These are phyloP conservation scores for Coleophora deauratella DNA, from an alignment of 2,888 invertebrate species.

Conservation along the genomic window DNA sequence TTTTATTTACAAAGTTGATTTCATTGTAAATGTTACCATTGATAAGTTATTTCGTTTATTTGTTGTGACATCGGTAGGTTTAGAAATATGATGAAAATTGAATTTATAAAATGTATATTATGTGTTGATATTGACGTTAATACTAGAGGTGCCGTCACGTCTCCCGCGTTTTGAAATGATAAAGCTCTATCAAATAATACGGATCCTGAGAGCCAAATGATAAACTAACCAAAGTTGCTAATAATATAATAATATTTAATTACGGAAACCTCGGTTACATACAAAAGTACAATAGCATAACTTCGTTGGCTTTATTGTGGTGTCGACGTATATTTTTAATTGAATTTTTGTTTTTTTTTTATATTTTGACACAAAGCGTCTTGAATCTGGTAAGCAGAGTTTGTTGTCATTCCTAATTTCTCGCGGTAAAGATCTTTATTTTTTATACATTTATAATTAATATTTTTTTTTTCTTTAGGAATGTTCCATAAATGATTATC, in stretches of 20 bases:
- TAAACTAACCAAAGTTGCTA: constrained; percentile 45
- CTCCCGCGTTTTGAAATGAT: constrained; percentile 11
- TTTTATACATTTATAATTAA: constrained; percentile 61
- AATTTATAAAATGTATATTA: constrained; percentile 14
- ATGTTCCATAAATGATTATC: constrained; percentile 34
- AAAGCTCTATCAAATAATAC: not conserved
- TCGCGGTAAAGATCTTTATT: constrained; percentile 69
- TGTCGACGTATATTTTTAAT: constrained; percentile 7
- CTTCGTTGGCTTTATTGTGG: constrained; percentile 5
- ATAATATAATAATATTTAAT: too few relatives aligned
- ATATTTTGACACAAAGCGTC: constrained; percentile 17
- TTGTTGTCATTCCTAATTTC: constrained; percentile 59
- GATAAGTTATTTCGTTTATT: constrained; percentile 59
- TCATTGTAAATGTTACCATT: constrained; percentile 73
- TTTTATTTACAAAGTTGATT: constrained; percentile 47
- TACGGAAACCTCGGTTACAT: constrained; percentile 14
- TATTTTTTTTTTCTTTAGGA: constrained; percentile 39
- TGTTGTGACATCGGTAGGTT: constrained; percentile 23
- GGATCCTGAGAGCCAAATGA: constrained; percentile 23
- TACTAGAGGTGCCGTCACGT: constrained; percentile 13
- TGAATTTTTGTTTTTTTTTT: not conserved
- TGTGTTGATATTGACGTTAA: constrained; percentile 10
- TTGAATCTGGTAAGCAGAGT: constrained; percentile 35
- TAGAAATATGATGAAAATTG: constrained; percentile 15
- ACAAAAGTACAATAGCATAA: constrained; percentile 20